Evolutionary conservation across 2,797 vertebrate species (phyloP), one percentile per base, ranked within the genome.

Genomic region (Megalops cyprinoides): DNA sequence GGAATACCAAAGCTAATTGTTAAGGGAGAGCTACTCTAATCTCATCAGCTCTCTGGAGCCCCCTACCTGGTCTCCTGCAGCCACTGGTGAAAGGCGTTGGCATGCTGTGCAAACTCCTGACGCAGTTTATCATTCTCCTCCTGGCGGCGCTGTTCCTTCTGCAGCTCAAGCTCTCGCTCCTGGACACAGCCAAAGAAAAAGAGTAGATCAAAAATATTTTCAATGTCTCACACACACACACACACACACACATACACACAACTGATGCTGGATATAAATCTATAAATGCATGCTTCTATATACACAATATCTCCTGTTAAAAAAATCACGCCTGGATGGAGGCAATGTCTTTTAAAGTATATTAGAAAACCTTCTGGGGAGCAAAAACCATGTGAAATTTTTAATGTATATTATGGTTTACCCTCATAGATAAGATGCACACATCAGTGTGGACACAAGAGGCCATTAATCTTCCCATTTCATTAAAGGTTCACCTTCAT

Each of bases 51-150:
- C 78, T 53, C 49, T 67, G 5, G 39, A 65, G 4, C 6, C 44
- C 75, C 77, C 0, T 90, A 96, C 96, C 96, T 96, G 83, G 98
- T 99, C 94, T 99, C 98, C 92, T 99, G 97, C 84, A 99, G 96
- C 98, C 98, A 99, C 88, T 99, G 98, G 89, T 99, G 98, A 95
- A 99, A 99, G 3, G 98, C 96, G 2, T 99, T 99, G 18, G 98
- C 98, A 0, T 99, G 98, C 86, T 99, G 98, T 0, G 98, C 98
- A 62, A 99, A 99, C 86, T 99, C 98, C 91, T 99, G 98, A 0
- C 98, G 94, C 82, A 99, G 83, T 84, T 98, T 99, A 90, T 99
- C 98, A 0, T 99, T 99, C 76, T 99, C 98, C 89, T 99, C 98
- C 90, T 99, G 98, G 86, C 98, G 93, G 85, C 97, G 93, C 91